Base-by-base conservation (phyloP, 2,888 invertebrate genomes). In the Ichneumoninae sp. region DNA sequence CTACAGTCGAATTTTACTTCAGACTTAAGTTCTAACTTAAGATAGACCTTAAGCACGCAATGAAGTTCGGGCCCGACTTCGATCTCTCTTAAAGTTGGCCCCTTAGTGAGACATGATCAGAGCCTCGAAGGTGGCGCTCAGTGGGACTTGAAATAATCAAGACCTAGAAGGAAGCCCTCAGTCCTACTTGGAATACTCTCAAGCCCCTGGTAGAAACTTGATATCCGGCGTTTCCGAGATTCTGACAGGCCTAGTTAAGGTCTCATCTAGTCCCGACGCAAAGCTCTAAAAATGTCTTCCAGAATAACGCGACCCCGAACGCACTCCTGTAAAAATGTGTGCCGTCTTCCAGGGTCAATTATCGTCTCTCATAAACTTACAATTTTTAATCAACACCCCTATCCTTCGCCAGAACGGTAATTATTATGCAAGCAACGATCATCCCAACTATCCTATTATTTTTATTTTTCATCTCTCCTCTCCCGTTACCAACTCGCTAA, bases 401-500 rank as follows among this genome's bases (percentile, higher is more conserved):
- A 7, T 30, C 62, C 62, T 33, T 33, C 5, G 62, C 47, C 5
- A 22, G 22, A 50, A 44, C 68, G 30, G 10, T 62, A 62, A 62
- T 62, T n/a, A 62, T 62, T 33, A 33, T n/a, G 33, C 33, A 33
- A 16, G n/a, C 62, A 13, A 62, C 62, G 62, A 33, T 62, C 44
- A 6, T 68, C 69, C 33, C 7, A n/a, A 6, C 19, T 40, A 19
- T 57, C 26, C 0, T 19, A 1, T 19, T 19, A 19, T 68, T 70
- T 57, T 54, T 70, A 19, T 54, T 36, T 50, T 30, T 8, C 26
- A 36, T 71, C 33, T 54, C 54, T 10, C 40, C 36, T 71, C 33
- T 54, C 54, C 33, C 54, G 87, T 89, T 89, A 87, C 68, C 65
- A 30, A 4, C 22, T 33, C 44, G 57, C 1, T 54, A 66, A 82